Evolutionary conservation across 2,797 vertebrate genomes (phyloP).

Genomic region (Vespertilio murinus): DNA sequence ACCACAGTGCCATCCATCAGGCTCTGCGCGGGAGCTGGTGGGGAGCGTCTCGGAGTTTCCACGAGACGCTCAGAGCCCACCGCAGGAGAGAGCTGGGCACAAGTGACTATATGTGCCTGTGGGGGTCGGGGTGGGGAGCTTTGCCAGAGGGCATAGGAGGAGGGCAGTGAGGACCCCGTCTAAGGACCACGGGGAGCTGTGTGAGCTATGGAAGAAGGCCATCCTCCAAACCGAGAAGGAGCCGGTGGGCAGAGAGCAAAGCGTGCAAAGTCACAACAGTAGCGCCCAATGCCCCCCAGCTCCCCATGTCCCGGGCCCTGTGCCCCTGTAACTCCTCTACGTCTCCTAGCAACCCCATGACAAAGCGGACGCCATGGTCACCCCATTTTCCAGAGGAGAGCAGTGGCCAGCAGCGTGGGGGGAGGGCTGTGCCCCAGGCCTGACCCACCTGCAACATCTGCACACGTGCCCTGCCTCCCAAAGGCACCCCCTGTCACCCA

Average conservation of each 20-base stretch:
- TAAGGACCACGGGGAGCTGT: background rate
- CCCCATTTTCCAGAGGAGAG: background rate
- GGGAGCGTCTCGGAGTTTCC: background rate
- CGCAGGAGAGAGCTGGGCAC: background rate
- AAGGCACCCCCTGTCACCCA: background rate
- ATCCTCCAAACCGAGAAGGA: background rate
- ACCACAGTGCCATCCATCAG: rapidly evolving
- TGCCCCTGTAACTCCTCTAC: background rate
- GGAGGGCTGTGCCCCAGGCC: background rate
- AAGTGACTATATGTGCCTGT: rapidly evolving
- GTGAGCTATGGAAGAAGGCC: background rate
- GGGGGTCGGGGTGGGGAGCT: background rate
- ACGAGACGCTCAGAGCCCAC: too few species aligned
- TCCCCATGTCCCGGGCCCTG: background rate
- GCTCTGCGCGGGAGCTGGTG: background rate
- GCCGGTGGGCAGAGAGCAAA: rapidly evolving
- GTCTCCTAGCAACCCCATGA: background rate
- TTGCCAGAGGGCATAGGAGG: background rate
- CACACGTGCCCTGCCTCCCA: background rate
- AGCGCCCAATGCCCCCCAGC: background rate
- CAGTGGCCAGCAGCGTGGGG: background rate
- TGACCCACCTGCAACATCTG: background rate
- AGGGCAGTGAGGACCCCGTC: rapidly evolving
- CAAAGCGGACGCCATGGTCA: background rate
- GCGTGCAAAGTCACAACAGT: too few species aligned